Evolutionary conservation across 2,888 invertebrate genomes (phyloP).

Genomic region (Agrenia bidenticulata): DNA sequence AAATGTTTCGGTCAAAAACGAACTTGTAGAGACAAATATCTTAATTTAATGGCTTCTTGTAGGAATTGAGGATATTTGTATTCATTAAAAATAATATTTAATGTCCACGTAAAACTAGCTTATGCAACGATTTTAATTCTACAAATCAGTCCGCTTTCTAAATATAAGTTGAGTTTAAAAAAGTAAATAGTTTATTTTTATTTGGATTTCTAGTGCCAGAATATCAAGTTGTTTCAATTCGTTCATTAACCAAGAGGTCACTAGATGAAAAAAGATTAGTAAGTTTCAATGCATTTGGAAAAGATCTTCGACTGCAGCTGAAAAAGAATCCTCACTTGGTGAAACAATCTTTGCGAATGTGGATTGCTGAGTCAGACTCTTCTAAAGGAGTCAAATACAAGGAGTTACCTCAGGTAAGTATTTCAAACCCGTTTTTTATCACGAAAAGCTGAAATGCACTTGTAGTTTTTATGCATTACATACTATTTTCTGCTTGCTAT

Average conservation of each 20-base stretch:
- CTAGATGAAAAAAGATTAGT: slow-evolving; percentile 65
- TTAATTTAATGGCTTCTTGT: too few relatives aligned
- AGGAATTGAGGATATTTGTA: too few relatives aligned
- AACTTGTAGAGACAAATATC: too few relatives aligned
- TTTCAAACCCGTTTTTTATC: not conserved
- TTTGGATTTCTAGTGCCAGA: slow-evolving; percentile 67
- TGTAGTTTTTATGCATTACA: too few relatives aligned
- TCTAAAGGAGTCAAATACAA: slow-evolving; percentile 77
- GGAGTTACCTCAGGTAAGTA: slow-evolving; percentile 71
- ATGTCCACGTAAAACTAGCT: too few relatives aligned
- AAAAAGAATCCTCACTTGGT: slow-evolving; percentile 76
- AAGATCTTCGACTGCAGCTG: slow-evolving; percentile 70
- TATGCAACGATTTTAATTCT: too few relatives aligned
- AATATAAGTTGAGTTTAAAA: too few relatives aligned
- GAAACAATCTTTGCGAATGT: slow-evolving; percentile 73
- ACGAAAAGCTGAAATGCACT: not conserved
- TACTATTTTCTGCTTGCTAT: not conserved
- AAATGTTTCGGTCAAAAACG: too few relatives aligned
- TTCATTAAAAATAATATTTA: too few relatives aligned
- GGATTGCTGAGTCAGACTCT: slow-evolving; percentile 67
- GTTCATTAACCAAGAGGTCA: slow-evolving; percentile 55
- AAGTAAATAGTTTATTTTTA: not conserved
- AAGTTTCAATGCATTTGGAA: slow-evolving; percentile 78
- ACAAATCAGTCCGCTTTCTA: too few relatives aligned
- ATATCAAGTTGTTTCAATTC: slow-evolving; percentile 77